Percentiles rank a stretch among this genome's conserved stretches.
These are phyloP conservation scores for Tychaedon coryphoeus DNA, from an alignment of 2,113 vertebrate genomes.

Conservation along the genomic window DNA sequence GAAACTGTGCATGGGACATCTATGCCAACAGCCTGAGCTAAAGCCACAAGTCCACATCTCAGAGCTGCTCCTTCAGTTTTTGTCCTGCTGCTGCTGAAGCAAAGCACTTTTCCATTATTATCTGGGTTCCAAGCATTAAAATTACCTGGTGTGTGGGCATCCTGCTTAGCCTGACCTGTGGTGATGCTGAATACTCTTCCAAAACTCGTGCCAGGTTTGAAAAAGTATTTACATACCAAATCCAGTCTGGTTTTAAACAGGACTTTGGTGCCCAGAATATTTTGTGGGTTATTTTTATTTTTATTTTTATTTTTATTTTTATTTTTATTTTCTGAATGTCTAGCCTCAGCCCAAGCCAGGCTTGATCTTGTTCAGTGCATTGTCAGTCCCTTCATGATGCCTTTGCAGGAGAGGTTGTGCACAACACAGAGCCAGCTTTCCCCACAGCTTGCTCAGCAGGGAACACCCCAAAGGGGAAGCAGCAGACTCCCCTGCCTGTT, in stretches of 20 bases:
- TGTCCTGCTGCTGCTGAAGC: background rate
- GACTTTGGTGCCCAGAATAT: background rate
- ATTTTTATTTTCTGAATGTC: background rate
- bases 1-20: background rate
- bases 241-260: background rate
- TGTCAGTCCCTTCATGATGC: rapidly evolving
- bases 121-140: background rate
- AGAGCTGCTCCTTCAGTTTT: background rate
- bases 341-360: background rate
- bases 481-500: background rate
- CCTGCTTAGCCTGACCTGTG: background rate
- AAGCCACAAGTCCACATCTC: background rate
- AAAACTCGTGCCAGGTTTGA: background rate
- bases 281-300: background rate
- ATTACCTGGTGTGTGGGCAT: background rate
- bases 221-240: background rate
- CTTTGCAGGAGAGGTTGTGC: background rate
- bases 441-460: rapidly evolving
- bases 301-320: background rate
- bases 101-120: background rate
- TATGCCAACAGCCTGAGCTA: background rate
- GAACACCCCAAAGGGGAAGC: background rate
- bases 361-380: background rate
- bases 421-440: background rate
- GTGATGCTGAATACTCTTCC: background rate